Percentiles rank a stretch among this genome's conserved stretches.
phyloP scores from a whole-genome alignment of 1,140 invertebrate species.

The Pissodes strobi region DNA sequence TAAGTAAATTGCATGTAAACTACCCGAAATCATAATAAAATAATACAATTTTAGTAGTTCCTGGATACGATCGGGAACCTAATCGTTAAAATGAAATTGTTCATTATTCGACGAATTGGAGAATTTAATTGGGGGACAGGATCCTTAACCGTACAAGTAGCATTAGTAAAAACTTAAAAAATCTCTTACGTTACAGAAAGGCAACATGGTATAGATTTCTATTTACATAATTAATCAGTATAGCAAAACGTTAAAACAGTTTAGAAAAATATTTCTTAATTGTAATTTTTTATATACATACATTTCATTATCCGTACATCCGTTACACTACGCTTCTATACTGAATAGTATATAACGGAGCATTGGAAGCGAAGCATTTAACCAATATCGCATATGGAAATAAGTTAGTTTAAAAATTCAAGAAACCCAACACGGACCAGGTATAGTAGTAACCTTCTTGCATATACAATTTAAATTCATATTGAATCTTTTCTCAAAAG shows the following conservation, averaged over 20 bases:
- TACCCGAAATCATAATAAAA: conserved; percentile 27
- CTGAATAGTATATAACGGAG: too few species aligned
- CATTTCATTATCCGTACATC: conserved; percentile 4
- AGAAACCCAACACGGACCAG: too few species aligned
- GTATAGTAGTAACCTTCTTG: too few species aligned
- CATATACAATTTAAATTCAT: too few species aligned
- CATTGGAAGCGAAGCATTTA: too few species aligned
- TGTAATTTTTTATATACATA: conserved; percentile 21
- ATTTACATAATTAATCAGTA: conserved; percentile 22
- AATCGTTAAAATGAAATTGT: too few species aligned
- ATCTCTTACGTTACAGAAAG: conserved; percentile 37
- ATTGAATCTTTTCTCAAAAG: too few species aligned
- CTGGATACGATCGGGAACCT: neutral
- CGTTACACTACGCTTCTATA: neutral
- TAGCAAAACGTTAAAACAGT: conserved; percentile 20
- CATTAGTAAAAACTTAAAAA: conserved; percentile 27
- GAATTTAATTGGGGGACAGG: conserved; percentile 3
- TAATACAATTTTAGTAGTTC: conserved; percentile 11
- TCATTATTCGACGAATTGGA: too few species aligned
- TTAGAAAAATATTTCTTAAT: conserved; percentile 31
- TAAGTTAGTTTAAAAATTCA: too few species aligned
- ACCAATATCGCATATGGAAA: too few species aligned
- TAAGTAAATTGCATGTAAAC: conserved; percentile 38
- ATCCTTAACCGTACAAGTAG: conserved; percentile 23
- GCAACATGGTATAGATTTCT: conserved; percentile 39